Conservation (phyloP, 2,888 invertebrate species). For the Drosophila colorata region DNA sequence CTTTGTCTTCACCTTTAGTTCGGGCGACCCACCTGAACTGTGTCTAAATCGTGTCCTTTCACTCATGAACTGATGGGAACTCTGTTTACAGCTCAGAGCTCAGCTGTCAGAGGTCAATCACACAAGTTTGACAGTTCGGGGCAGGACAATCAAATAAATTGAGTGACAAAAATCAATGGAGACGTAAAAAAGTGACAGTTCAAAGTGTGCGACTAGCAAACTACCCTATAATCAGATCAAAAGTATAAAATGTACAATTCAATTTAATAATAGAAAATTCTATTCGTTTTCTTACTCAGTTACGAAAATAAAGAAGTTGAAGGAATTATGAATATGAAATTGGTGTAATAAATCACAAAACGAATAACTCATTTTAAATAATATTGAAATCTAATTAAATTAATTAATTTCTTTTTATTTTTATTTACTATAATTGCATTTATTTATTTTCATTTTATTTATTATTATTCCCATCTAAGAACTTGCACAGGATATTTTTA, state of each 20-base stretch:
- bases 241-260: too few species aligned
- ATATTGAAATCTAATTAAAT: too few species aligned
- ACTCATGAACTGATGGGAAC: constrained; percentile 24
- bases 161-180: constrained; percentile 22
- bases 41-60: constrained; percentile 4
- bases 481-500: constrained; percentile 5
- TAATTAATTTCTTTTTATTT: too few species aligned
- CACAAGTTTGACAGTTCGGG: constrained; percentile 35
- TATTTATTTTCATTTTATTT: too few species aligned
- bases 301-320: too few species aligned
- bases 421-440: too few species aligned
- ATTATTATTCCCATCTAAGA: background rate
- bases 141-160: constrained; percentile 40
- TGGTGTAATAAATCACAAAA: too few species aligned
- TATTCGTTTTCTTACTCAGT: too few species aligned
- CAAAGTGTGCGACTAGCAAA: background rate
- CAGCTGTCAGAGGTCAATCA: constrained; percentile 44
- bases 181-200: background rate
- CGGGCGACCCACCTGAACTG: background rate
- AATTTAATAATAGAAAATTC: too few species aligned
- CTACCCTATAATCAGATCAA: background rate
- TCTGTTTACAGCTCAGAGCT: constrained; percentile 18
- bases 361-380: too few species aligned
- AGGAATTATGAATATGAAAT: too few species aligned
- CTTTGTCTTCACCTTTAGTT: background rate